Evolutionary conservation across 2,113 vertebrate species (phyloP), one percentile per base, ranked within the genome.

Genomic region (Hipposideros armiger): DNA sequence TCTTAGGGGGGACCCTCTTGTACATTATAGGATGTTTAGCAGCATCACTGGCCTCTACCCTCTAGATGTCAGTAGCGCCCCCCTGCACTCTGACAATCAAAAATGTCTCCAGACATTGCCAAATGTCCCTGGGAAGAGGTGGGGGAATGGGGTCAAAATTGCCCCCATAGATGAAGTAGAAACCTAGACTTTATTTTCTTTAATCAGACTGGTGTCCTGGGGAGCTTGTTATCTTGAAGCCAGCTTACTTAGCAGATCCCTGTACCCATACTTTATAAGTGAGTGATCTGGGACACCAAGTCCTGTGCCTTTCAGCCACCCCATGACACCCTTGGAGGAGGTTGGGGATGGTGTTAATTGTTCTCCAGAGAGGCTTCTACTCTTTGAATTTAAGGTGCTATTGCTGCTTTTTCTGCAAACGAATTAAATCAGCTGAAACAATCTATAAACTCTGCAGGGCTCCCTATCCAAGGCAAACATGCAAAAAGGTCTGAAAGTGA

Each of bases 401-500:
- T 52, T 92, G 28, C 42, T 87, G 74, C 17, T 95, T 93, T 91
- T 91, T 89, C 74, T 47, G 42, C 67, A 95, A 88, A 77, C 67
- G 60, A 81, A 82, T 94, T 81, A 84, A 84, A 84, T 72, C n/a
- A 87, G 72, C 30, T 50, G 58, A 90, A 95, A 92, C 77, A 92
- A 91, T 91, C 73, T 67, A 72, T 32, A 70, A 92, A 83, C n/a
- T 81, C 77, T 52, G 32, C 54, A 82, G 19, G 90, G 52, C n/a
- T 92, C 54, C 56, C 26, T 77, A 87, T 70, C 42, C 72, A 96
- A 97, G 66, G 40, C 42, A 94, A 87, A 91, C 19, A 66, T 54
- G 54, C 40, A 88, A 62, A 91, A 87, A 22, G 42, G 17, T 64
- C 74, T 78, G 77, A 96, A 91, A 95, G 9, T 56, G 40, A 82